Evolutionary conservation across 2,797 vertebrate species (phyloP), one percentile per base, ranked within the genome.

Genomic region (Hydrocynus forskahlii): DNA sequence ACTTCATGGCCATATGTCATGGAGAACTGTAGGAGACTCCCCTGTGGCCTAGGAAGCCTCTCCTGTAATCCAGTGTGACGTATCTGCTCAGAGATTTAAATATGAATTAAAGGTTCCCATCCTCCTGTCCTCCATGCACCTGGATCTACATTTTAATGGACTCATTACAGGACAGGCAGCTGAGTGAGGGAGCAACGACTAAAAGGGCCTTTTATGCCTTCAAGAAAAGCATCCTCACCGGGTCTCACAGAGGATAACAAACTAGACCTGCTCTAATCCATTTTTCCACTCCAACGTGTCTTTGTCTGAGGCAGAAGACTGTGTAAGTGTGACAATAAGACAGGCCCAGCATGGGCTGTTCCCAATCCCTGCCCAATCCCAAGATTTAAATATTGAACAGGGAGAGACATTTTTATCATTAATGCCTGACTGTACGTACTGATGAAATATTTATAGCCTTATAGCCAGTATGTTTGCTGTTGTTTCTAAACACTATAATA

Each of bases 91-190:
- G 40, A 88, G 88, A 85, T 92, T 89, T 89, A 88, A 86, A 92
- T 91, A 89, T 91, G 88, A 90, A 87, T n/a, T 84, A 85, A 85
- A 88, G 89, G 87, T 92, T 92, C 88, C 89, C 80, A 87, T 88
- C 88, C 89, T 88, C 74, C 86, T 87, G 80, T 84, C 86, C 84
- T 86, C 81, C 88, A 89, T 86, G 78, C 82, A 88, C 89, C 91
- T 92, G 90, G 91, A 93, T 93, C 92, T 93, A 90, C 91, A 92
- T 94, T 92, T 92, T 92, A 93, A 94, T 91, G 84, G 86, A 85
- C 87, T 93, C 90, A 94, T 94, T 94, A 93, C 79, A 63, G 80
- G 79, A 81, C 83, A 85, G 87, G 80, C 83, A 84, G 76, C 86
- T 86, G 76, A 72, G 84, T 88, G 84, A 84, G 84, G 78, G 79